Percentiles rank a stretch among this genome's conserved stretches.
Conservation (phyloP, 1,140 invertebrate species). For the Procambarus clarkii region DNA sequence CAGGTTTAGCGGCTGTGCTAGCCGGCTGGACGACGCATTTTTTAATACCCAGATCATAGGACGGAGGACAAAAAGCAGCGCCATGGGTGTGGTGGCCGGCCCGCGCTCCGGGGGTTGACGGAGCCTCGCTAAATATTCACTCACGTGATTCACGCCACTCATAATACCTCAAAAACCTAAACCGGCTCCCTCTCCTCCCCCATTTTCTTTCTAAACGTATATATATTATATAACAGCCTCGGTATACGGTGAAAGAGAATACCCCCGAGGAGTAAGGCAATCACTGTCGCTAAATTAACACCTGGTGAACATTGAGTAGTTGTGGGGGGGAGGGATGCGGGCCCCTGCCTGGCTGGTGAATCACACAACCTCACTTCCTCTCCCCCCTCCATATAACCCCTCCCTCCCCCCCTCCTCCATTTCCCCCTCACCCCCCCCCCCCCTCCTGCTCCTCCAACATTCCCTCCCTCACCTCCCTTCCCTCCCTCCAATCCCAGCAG, state of each 20-base stretch:
- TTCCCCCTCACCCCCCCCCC: no score
- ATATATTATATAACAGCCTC: no score
- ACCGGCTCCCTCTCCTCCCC: no score
- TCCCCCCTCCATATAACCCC: no score
- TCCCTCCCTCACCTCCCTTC: no score
- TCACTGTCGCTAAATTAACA: constrained; percentile 26
- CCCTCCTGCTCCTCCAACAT: no score
- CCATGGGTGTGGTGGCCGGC: constrained; percentile 27
- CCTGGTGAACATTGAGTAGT: not conserved
- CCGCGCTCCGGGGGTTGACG: not conserved
- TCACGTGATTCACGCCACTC: not conserved
- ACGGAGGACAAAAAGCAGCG: constrained; percentile 26
- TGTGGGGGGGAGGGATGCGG: constrained; percentile 37
- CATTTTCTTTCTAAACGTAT: no score
- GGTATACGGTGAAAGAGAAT: no score
- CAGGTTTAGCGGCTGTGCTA: not conserved
- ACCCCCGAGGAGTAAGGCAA: not conserved
- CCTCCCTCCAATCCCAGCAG: not conserved
- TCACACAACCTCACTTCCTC: constrained; percentile 41
- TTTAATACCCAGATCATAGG: constrained; percentile 20
- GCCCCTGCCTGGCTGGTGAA: constrained; percentile 46
- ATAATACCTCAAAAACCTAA: no score
- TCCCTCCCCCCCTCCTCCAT: no score
- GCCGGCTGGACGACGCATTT: constrained; percentile 3
- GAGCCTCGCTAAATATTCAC: not conserved